Evolutionary conservation across 2,113 vertebrate genomes (phyloP), one percentile per base, ranked within the genome.

Genomic region (Chelonoidis abingdonii): DNA sequence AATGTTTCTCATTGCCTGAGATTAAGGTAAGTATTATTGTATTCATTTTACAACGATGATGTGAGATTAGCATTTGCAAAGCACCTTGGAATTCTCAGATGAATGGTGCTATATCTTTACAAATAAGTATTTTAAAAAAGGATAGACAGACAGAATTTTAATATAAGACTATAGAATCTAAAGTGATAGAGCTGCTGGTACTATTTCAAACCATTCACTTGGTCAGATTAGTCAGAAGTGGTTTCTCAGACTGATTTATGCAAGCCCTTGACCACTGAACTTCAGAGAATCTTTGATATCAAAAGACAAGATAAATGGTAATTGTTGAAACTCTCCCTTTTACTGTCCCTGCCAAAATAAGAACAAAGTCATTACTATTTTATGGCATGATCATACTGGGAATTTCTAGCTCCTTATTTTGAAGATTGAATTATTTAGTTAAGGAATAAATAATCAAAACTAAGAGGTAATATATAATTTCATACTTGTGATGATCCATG

Each of bases 241-340:
- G 22, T 80, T 93, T 92, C 80, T 89, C 47, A 88, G 62, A 83
- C 25, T 90, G 85, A 96, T 93, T 91, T 93, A 96, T 92, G 86
- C 84, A 90, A 44, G 1, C 16, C 76, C 80, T 96, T 96, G 91
- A 96, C 95, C 91, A 87, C 6, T 91, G 91, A 93, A 86, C 80
- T 94, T 91, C 82, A 93, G 95, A 94, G 78, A 49, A 93, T 93
- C 86, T 21, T 92, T n/a, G 19, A n/a, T 80, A 93, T 87, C 90
- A 89, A 84, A 89, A 90, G 59, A 86, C 12, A 17, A 95, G 69
- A 95, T 92, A 90, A 96, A 93, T 93, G 38, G 83, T 80, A 72
- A 80, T 4, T 92, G 92, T 93, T 96, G 76, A 95, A 97, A 95
- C 84, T 6, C 54, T 94, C 14, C 54, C 81, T 80, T 87, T 87